These are phyloP conservation scores for Morpho helenor DNA, from an alignment of 2,888 invertebrate genomes.

Conservation along the genomic window DNA sequence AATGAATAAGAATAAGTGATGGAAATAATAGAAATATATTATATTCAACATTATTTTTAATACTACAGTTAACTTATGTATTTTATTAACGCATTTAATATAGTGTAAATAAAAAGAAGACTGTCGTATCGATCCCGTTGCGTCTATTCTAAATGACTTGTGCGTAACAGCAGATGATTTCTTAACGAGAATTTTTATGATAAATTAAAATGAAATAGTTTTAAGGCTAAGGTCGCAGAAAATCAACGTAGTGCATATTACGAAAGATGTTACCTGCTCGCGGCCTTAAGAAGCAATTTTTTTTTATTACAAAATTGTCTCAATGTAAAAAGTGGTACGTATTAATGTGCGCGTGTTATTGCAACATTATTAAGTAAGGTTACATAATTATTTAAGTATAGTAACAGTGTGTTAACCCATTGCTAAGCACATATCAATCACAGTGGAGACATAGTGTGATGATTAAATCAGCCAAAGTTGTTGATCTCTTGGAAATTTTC, in stretches of 20 bases:
- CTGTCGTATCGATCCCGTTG: slow-evolving; percentile 25
- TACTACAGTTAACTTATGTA: not conserved
- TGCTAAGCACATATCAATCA: too few relatives aligned
- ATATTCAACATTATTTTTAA: too few relatives aligned
- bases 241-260: slow-evolving; percentile 22
- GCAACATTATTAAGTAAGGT: not conserved
- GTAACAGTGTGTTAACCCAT: too few relatives aligned
- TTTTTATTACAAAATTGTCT: slow-evolving; percentile 38
- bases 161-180: slow-evolving; percentile 33
- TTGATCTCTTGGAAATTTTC: too few relatives aligned
- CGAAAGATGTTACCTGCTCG: slow-evolving; percentile 22
- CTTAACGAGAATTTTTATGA: slow-evolving; percentile 45
- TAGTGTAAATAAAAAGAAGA: not conserved
- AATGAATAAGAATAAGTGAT: too few relatives aligned
- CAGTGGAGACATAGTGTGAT: too few relatives aligned
- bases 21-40: too few relatives aligned
- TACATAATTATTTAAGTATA: not conserved
- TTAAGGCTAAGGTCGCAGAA: slow-evolving; percentile 46
- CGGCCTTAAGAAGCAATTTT: slow-evolving; percentile 16
- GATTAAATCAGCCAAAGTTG: too few relatives aligned
- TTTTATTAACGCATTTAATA: too few relatives aligned
- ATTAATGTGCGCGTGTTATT: slow-evolving; percentile 2
- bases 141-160: slow-evolving; percentile 14
- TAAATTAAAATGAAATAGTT: slow-evolving; percentile 46
- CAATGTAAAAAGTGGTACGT: slow-evolving; percentile 23